Percentiles rank a stretch among this genome's conserved stretches.
Evolutionary conservation across 2,113 vertebrate species (phyloP).

Genomic region (Labrus mixtus): DNA sequence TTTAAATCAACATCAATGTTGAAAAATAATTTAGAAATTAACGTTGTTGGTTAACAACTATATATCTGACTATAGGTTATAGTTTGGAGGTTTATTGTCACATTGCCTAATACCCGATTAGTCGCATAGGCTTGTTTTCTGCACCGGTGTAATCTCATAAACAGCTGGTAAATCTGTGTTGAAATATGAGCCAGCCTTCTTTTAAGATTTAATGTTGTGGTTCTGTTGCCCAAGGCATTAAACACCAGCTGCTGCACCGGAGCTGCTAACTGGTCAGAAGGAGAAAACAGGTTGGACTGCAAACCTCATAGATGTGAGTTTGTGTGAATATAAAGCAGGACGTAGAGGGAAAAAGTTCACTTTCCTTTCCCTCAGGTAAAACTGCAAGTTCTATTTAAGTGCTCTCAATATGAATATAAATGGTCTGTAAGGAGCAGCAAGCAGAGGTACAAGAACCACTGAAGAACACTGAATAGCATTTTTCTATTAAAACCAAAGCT

Average conservation of each 20-base stretch:
- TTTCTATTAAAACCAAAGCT: constrained; percentile 32
- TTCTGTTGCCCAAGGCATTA: constrained; percentile 21
- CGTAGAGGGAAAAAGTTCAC: not conserved
- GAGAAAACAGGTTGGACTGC: constrained; percentile 5
- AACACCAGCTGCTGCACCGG: constrained; percentile 33
- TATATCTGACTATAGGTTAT: not conserved
- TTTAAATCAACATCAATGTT: too few species aligned
- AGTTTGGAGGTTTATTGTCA: not conserved
- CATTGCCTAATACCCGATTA: not conserved
- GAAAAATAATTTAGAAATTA: too few species aligned
- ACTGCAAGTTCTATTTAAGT: not conserved
- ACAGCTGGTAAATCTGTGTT: constrained; percentile 30
- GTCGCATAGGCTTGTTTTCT: not conserved
- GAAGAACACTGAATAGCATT: constrained; percentile 10
- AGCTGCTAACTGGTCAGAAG: constrained; percentile 16
- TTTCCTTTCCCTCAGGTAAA: constrained; percentile 28
- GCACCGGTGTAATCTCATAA: not conserved
- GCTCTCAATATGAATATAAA: not conserved
- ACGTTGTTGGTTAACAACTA: too few species aligned
- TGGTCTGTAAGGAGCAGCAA: not conserved
- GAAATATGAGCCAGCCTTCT: constrained; percentile 11
- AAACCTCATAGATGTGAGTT: not conserved
- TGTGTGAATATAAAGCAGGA: constrained; percentile 1
- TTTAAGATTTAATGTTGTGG: constrained; percentile 8
- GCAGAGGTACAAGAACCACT: not conserved